phyloP scores from a whole-genome alignment of 2,888 invertebrate species.

The Protonemura montana region DNA sequence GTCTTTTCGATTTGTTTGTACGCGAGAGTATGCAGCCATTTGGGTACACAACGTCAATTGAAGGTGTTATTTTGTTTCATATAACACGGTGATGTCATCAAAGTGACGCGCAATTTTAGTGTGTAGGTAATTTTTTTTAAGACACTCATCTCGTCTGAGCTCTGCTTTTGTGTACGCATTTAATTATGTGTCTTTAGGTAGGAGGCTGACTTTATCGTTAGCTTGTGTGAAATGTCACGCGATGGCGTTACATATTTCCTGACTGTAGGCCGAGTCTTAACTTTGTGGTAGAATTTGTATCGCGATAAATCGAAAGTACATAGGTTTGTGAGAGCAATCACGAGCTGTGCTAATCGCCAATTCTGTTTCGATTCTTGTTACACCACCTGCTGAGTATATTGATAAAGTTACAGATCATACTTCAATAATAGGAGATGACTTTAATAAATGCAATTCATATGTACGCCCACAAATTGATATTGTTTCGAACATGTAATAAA shows the following conservation, averaged over 20 bases:
- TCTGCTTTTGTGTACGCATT: constrained; percentile 1
- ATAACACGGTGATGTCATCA: neutral
- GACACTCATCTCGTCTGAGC: neutral
- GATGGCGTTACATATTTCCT: neutral
- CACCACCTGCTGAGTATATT: neutral
- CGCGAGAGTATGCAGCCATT: neutral
- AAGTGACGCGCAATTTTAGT: neutral
- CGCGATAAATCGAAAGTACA: neutral
- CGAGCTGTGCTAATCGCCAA: neutral
- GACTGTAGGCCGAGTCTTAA: neutral
- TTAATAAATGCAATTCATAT: neutral
- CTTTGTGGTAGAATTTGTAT: neutral
- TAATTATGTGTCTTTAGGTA: neutral
- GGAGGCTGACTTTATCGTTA: neutral
- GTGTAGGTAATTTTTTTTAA: constrained; percentile 2
- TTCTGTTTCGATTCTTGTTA: neutral
- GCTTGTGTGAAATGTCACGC: neutral
- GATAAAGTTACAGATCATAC: neutral
- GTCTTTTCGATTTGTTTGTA: neutral
- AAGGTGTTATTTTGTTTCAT: neutral
- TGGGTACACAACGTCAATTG: neutral
- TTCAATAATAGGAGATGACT: neutral
- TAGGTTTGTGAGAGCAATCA: neutral
- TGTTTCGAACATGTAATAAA: neutral
- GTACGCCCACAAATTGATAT: neutral